These are phyloP conservation scores for Aleiodes leptofemur DNA, from an alignment of 2,888 invertebrate genomes.

Conservation along the genomic window DNA sequence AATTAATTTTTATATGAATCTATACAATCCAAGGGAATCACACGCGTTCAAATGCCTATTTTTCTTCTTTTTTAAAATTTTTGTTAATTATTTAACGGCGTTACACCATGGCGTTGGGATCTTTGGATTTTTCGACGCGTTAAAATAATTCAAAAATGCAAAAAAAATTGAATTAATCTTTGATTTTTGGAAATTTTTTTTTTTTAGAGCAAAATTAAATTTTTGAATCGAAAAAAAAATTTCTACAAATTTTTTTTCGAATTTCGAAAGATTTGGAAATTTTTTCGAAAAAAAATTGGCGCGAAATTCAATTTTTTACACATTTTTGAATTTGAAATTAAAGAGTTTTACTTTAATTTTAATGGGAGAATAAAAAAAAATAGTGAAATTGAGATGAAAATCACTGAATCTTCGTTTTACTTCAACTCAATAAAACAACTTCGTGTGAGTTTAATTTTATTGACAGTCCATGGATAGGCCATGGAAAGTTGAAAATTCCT, in stretches of 20 bases:
- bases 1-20: conserved; percentile 45
- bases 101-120: conserved; percentile 38
- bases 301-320: no score
- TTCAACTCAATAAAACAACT: no score
- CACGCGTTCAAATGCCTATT: conserved; percentile 28
- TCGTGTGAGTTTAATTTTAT: no score
- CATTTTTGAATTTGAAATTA: neutral
- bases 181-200: neutral
- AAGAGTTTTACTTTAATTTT: neutral
- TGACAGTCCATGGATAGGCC: no score
- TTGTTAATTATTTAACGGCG: conserved; percentile 7
- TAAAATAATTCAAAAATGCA: neutral
- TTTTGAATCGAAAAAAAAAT: no score
- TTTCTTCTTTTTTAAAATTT: neutral
- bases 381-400: no score
- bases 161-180: neutral
- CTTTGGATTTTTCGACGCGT: conserved; percentile 45
- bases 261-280: no score
- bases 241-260: no score
- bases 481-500: no score
- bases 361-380: no score
- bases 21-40: conserved; percentile 51
- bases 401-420: no score
- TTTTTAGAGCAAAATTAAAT: neutral
- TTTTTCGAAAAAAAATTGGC: no score